phyloP scores from a whole-genome alignment of 2,888 invertebrate species.

The Hyposoter dolosus region DNA sequence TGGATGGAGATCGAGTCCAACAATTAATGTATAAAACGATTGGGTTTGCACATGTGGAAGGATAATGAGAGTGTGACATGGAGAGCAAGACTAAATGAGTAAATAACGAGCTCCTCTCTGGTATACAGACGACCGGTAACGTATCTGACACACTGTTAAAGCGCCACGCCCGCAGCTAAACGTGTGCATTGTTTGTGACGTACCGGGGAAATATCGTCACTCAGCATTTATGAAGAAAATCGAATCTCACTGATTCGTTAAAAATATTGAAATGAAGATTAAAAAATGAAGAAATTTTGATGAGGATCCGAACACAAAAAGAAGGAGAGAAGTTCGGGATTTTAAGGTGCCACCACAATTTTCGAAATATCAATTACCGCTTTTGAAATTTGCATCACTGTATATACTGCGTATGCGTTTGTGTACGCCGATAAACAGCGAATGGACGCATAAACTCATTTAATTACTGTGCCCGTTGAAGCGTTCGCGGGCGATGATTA shows the following conservation, averaged over 20 bases:
- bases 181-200: background rate
- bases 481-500: slow-evolving; percentile 64
- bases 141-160: slow-evolving; percentile 19
- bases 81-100: background rate
- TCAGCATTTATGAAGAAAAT: background rate
- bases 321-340: background rate
- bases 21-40: slow-evolving; percentile 31
- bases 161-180: background rate
- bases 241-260: background rate
- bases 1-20: background rate
- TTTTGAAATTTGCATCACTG: background rate
- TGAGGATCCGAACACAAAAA: background rate
- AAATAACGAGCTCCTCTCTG: slow-evolving; percentile 30
- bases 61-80: background rate
- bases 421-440: slow-evolving; percentile 12
- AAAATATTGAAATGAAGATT: background rate
- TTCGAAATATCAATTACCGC: background rate
- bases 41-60: background rate
- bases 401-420: background rate
- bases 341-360: background rate
- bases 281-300: background rate
- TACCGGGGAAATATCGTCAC: background rate
- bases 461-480: slow-evolving; percentile 66
- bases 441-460: slow-evolving; percentile 54
- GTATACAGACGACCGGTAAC: background rate